Conservation (phyloP, 2,113 vertebrate species). For the Leptodactylus fuscus region DNA sequence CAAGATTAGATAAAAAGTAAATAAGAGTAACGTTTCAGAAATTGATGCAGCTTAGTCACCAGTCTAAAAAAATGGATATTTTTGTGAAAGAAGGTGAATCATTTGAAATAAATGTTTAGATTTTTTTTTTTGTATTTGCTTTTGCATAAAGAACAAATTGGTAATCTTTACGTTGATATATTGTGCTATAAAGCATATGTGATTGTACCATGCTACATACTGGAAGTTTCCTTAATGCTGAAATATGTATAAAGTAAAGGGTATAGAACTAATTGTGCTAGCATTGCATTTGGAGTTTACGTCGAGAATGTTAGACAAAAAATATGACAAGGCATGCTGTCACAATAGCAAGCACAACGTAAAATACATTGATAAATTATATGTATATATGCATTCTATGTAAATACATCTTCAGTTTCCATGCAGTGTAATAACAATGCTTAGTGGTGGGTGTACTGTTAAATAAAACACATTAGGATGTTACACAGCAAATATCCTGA, state of each 20-base stretch:
- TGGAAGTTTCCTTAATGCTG: conserved; percentile 58
- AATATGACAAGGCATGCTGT: conserved; percentile 76
- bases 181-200: conserved; percentile 64
- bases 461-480: conserved; percentile 68
- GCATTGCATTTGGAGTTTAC: conserved; percentile 70
- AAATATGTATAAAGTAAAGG: conserved; percentile 69
- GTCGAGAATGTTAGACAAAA: conserved; percentile 73
- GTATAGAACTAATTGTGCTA: conserved; percentile 66
- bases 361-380: conserved; percentile 75
- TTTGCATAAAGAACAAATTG: conserved; percentile 64
- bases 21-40: conserved; percentile 76
- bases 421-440: conserved; percentile 77
- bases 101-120: conserved; percentile 63
- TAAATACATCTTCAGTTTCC: conserved; percentile 77
- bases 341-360: conserved; percentile 73
- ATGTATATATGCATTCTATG: conserved; percentile 79
- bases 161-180: conserved; percentile 60
- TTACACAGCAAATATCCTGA: conserved; percentile 77
- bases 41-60: conserved; percentile 72
- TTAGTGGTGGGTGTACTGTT: conserved; percentile 64
- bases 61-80: conserved; percentile 71
- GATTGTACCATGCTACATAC: conserved; percentile 65
- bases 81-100: conserved; percentile 61
- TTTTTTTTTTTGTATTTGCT: conserved; percentile 50
- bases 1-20: conserved; percentile 76